A percentile compares a stretch with the other conserved stretches of the same genome.
Conservation (phyloP, 1,140 invertebrate genomes). For the Drosophila elegans region DNA sequence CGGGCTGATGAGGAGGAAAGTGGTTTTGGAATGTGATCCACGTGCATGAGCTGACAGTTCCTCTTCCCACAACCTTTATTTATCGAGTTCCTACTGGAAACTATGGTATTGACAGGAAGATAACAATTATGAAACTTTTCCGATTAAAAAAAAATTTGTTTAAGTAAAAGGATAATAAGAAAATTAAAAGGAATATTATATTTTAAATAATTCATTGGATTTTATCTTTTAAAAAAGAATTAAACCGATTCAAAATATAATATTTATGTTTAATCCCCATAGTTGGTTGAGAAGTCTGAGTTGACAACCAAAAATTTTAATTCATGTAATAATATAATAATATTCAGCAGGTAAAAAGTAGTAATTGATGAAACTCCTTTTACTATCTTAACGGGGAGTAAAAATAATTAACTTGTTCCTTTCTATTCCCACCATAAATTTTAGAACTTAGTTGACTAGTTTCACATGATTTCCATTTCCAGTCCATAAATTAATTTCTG, state of each 20-base stretch:
- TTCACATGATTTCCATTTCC: conserved; percentile 2
- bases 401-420: background rate
- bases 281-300: too few species aligned
- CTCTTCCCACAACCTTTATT: background rate
- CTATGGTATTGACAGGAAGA: background rate
- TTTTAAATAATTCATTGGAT: too few species aligned
- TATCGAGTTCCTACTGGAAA: background rate
- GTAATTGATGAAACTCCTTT: background rate
- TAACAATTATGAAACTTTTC: conserved; percentile 3
- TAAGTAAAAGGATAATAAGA: too few species aligned
- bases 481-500: conserved; percentile 21
- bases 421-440: conserved; percentile 6
- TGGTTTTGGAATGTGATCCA: conserved; percentile 22
- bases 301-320: too few species aligned
- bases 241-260: too few species aligned
- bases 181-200: too few species aligned
- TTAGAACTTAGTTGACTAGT: background rate
- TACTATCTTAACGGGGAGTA: background rate
- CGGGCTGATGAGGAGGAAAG: conserved; percentile 9
- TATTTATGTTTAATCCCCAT: too few species aligned
- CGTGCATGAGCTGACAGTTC: conserved; percentile 35
- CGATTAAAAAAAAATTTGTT: too few species aligned
- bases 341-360: background rate
- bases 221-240: too few species aligned
- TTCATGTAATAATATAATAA: too few species aligned